Evolutionary conservation across 2,797 vertebrate genomes (phyloP).

Genomic region (Calcarius lapponicus): DNA sequence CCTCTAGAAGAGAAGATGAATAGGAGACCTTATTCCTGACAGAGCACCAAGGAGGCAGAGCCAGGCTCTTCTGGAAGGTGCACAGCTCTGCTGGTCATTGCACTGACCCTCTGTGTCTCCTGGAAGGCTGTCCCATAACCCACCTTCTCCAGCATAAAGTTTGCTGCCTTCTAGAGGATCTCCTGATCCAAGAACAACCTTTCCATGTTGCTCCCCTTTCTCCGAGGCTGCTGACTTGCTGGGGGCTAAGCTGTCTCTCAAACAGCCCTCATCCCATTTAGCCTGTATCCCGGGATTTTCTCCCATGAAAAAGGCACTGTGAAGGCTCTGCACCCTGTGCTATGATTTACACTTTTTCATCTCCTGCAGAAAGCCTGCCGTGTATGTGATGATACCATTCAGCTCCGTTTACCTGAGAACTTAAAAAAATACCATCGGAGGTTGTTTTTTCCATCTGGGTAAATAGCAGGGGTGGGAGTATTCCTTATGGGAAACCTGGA

Average conservation of each 20-base stretch:
- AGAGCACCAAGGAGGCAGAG: background rate
- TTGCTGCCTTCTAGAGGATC: background rate
- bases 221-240: background rate
- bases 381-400: slow-evolving; percentile 61
- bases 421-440: slow-evolving; percentile 40
- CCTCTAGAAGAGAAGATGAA: background rate
- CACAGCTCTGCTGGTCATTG: background rate
- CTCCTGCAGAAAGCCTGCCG: slow-evolving; percentile 45
- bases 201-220: background rate
- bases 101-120: background rate
- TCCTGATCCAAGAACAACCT: background rate
- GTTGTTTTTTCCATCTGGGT: slow-evolving; percentile 48
- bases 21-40: background rate
- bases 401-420: slow-evolving; percentile 59
- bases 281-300: background rate
- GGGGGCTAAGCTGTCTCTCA: background rate
- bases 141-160: background rate
- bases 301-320: slow-evolving; percentile 51
- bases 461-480: slow-evolving; percentile 57
- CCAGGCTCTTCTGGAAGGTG: background rate
- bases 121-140: background rate
- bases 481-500: slow-evolving; percentile 58
- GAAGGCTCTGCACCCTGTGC: background rate
- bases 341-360: slow-evolving; percentile 48
- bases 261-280: slow-evolving; percentile 4